These are phyloP conservation scores for Cnemophilus loriae DNA, from an alignment of 2,113 vertebrate species.

Conservation along the genomic window DNA sequence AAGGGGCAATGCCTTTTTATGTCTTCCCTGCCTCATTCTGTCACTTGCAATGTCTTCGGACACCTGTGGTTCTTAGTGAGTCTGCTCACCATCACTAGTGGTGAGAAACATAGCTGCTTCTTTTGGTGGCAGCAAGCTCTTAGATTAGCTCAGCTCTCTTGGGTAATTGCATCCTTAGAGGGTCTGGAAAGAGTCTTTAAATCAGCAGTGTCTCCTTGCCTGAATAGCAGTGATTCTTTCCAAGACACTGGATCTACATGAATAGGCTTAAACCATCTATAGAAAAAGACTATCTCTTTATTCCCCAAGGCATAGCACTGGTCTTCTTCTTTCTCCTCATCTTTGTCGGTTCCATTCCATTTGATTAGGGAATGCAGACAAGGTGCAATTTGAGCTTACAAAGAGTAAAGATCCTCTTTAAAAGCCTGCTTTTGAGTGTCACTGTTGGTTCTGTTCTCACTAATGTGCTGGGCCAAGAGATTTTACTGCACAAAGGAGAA, in stretches of 20 bases:
- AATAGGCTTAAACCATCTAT: conserved; percentile 23
- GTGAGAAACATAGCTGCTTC: background rate
- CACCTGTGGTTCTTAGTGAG: background rate
- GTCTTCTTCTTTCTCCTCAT: background rate
- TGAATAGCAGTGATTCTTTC: conserved; percentile 20
- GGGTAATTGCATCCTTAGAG: background rate
- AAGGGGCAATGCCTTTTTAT: background rate
- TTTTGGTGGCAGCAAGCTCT: background rate
- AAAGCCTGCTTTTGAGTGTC: background rate
- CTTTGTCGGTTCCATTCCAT: background rate
- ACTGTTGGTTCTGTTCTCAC: background rate
- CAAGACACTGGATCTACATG: background rate
- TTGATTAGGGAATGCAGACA: background rate
- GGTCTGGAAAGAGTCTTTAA: background rate
- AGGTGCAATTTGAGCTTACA: background rate
- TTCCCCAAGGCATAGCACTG: background rate
- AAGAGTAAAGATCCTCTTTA: background rate
- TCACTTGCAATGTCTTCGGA: background rate
- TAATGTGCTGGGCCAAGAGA: background rate
- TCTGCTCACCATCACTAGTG: background rate
- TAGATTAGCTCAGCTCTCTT: background rate
- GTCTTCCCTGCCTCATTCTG: background rate
- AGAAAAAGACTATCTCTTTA: background rate
- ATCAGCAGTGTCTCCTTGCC: background rate
- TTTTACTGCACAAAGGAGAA: conserved; percentile 7